phyloP scores from a whole-genome alignment of 2,888 invertebrate genomes.

The Xestia sexstrigata region DNA sequence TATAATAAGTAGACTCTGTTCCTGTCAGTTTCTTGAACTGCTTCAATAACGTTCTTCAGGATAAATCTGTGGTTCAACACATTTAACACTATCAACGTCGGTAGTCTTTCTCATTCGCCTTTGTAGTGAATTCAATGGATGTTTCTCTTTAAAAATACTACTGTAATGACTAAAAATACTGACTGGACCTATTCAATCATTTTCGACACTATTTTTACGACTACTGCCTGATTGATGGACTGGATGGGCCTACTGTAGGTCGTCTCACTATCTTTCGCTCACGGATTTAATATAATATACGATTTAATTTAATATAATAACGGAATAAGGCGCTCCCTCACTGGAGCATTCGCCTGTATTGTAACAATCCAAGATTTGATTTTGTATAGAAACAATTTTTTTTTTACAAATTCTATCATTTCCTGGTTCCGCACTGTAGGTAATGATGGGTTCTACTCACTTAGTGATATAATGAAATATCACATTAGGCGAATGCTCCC shows the following conservation, averaged over 20 bases:
- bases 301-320: too few species aligned
- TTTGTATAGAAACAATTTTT: too few species aligned
- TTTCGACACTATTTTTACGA: too few species aligned
- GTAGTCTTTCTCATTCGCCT: too few species aligned
- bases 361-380: too few species aligned
- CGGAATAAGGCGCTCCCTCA: background rate
- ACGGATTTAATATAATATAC: background rate
- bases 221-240: too few species aligned
- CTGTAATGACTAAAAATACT: background rate
- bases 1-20: background rate
- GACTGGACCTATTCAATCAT: background rate
- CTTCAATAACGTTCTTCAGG: background rate
- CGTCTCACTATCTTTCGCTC: background rate
- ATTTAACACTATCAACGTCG: background rate
- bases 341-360: background rate
- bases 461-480: background rate
- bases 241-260: background rate
- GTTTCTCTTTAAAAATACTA: background rate
- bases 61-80: background rate
- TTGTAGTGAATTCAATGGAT: background rate
- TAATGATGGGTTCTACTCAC: background rate
- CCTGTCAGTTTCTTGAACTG: background rate
- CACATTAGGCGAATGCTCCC: background rate
- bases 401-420: too few species aligned
- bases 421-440: background rate